phyloP scores from a whole-genome alignment of 2,113 vertebrate species.

The Chloebia gouldiae region DNA sequence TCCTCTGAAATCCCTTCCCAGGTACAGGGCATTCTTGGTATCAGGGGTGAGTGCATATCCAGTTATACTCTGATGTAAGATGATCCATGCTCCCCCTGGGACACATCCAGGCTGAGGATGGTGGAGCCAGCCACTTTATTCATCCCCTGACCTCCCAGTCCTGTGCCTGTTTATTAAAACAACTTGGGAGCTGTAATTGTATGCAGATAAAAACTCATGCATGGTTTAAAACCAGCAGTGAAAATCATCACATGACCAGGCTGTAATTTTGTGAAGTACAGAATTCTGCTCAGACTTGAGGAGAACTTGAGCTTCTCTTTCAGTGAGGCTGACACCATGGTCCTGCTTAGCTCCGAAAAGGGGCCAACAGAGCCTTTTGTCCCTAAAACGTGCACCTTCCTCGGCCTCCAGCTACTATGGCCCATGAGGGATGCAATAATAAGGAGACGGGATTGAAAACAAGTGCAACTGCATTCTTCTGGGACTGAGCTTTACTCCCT shows the following conservation, averaged over 20 bases:
- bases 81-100: background rate
- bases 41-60: too few relatives aligned
- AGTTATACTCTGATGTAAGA: background rate
- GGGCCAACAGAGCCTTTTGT: background rate
- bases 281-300: background rate
- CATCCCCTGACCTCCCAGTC: background rate
- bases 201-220: background rate
- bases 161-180: background rate
- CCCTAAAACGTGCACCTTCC: background rate
- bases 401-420: fast-evolving
- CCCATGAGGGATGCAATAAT: background rate
- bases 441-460: background rate
- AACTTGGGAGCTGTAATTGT: background rate
- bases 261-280: background rate
- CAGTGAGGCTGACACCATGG: background rate
- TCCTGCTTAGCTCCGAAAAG: background rate
- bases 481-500: background rate
- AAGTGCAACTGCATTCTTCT: background rate
- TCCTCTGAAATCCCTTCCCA: background rate
- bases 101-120: background rate
- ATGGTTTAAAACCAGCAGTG: background rate
- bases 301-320: background rate
- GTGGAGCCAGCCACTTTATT: background rate
- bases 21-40: fast-evolving
- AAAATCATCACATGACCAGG: background rate